phyloP scores from a whole-genome alignment of 2,797 vertebrate species.

The Balearica regulorum region DNA sequence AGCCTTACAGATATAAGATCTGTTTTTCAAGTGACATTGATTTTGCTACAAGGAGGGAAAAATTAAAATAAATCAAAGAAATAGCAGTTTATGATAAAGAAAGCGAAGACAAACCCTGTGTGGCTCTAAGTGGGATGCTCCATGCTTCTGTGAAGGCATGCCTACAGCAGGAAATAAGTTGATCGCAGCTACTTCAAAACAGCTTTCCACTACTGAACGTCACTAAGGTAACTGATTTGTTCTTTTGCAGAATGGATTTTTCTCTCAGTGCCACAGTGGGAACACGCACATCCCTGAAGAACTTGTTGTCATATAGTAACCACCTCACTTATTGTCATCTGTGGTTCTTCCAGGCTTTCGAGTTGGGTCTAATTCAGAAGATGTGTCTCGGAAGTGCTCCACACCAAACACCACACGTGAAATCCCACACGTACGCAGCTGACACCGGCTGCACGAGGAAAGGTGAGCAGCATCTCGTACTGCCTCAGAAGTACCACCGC shows the following conservation, averaged over 20 bases:
- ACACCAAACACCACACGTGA: not conserved
- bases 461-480: not conserved
- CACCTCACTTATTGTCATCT: not conserved
- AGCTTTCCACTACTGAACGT: not conserved
- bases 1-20: not conserved
- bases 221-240: not conserved
- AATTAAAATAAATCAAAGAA: not conserved
- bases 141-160: not conserved
- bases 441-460: not conserved
- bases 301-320: not conserved
- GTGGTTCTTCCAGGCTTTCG: accelerated
- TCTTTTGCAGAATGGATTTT: not conserved
- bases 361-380: not conserved
- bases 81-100: not conserved
- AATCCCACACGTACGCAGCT: not conserved
- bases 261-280: not conserved
- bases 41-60: not conserved
- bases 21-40: not conserved
- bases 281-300: not conserved
- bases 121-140: not conserved
- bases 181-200: not conserved
- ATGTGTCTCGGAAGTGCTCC: not conserved
- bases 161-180: not conserved
- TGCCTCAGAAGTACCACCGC: not conserved
- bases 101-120: not conserved